Conservation (phyloP, 2,797 vertebrate species). For the Alauda arvensis region DNA sequence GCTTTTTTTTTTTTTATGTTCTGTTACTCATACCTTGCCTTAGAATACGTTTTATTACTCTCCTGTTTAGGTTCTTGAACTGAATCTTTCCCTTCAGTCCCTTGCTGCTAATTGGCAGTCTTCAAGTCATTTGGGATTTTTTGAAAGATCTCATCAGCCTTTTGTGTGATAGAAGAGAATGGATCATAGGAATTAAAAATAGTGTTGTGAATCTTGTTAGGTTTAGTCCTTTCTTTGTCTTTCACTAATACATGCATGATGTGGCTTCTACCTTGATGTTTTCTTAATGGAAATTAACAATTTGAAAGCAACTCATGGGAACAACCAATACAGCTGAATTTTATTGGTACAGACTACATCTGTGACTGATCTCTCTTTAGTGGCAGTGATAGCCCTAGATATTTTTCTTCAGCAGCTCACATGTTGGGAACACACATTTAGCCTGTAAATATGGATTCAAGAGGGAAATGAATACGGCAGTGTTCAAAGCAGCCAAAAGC, state of each 20-base stretch:
- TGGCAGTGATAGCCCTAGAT: conserved; percentile 2
- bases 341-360: neutral
- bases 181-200: neutral
- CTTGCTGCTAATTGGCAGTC: conserved; percentile 26
- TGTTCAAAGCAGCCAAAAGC: conserved; percentile 46
- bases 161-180: neutral
- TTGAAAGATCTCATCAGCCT: neutral
- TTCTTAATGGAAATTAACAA: conserved; percentile 16
- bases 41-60: conserved; percentile 41
- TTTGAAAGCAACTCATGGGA: conserved; percentile 10
- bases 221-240: neutral
- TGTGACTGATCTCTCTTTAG: conserved; percentile 23
- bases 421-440: conserved; percentile 31
- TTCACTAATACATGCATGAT: neutral
- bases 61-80: conserved; percentile 1
- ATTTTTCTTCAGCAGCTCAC: conserved; percentile 41
- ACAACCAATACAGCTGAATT: neutral
- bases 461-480: conserved; percentile 40
- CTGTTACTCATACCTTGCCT: conserved; percentile 23
- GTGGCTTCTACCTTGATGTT: neutral
- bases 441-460: conserved; percentile 49
- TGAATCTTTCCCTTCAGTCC: neutral
- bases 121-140: conserved; percentile 12
- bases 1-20: neutral
- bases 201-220: neutral